These are phyloP conservation scores for Malacoraja senta DNA, from an alignment of 2,797 vertebrate species.

Conservation along the genomic window DNA sequence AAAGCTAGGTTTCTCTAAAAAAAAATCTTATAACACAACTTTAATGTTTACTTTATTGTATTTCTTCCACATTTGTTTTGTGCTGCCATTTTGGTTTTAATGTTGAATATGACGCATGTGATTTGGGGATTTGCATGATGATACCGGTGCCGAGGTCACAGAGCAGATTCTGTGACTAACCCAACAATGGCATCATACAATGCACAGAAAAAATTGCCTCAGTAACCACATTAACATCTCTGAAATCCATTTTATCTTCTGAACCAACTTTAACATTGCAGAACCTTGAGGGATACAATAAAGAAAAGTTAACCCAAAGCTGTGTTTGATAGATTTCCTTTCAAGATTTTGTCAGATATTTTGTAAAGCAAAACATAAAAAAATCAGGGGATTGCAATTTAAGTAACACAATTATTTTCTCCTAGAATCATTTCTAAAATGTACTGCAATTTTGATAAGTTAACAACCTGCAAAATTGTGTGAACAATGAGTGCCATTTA, in stretches of 20 bases:
- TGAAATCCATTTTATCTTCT: slow-evolving; percentile 31
- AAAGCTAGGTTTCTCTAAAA: slow-evolving; percentile 39
- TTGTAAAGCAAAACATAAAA: neutral
- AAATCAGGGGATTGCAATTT: slow-evolving; percentile 2
- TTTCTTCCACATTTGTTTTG: slow-evolving; percentile 51
- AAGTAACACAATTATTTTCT: slow-evolving; percentile 18
- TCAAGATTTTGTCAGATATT: slow-evolving; percentile 10
- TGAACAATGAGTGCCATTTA: neutral
- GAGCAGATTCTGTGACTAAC: slow-evolving; percentile 41
- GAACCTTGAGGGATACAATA: slow-evolving; percentile 37
- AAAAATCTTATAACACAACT: slow-evolving; percentile 49
- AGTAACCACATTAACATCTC: slow-evolving; percentile 20
- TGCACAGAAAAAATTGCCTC: slow-evolving; percentile 32
- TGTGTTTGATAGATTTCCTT: slow-evolving; percentile 38
- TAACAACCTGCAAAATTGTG: neutral
- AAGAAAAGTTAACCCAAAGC: slow-evolving; percentile 35
- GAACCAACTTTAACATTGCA: slow-evolving; percentile 32
- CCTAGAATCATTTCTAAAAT: neutral
- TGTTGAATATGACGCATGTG: slow-evolving; percentile 44
- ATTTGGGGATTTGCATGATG: slow-evolving; percentile 60
- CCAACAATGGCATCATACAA: slow-evolving; percentile 38
- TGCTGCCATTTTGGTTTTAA: slow-evolving; percentile 51
- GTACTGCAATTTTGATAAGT: slow-evolving; percentile 2
- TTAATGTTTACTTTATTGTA: slow-evolving; percentile 51
- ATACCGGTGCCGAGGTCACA: slow-evolving; percentile 60